Conservation (phyloP, 2,797 vertebrate genomes). For the Argyrosomus regius region DNA sequence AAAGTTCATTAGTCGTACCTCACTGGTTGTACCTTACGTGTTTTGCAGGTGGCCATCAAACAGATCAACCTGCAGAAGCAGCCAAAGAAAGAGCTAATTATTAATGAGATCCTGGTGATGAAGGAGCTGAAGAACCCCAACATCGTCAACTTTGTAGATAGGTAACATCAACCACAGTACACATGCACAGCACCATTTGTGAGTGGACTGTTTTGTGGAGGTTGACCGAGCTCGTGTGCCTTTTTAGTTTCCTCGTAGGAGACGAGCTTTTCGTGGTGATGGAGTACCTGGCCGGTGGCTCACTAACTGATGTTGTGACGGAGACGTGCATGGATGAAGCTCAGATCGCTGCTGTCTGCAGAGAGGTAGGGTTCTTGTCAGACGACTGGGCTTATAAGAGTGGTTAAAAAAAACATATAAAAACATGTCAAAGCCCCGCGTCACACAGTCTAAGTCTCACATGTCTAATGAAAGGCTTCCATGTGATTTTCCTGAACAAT, state of each 20-base stretch:
- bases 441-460: neutral
- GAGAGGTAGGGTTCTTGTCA: constrained; percentile 87
- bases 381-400: neutral
- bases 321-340: constrained; percentile 99
- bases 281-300: constrained; percentile 99
- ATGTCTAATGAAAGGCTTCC: neutral
- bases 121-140: constrained; percentile 99
- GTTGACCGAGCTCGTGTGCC: neutral
- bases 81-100: constrained; percentile 99
- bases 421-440: neutral
- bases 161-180: constrained; percentile 80
- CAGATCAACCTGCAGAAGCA: constrained; percentile 99
- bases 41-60: constrained; percentile 95
- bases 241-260: constrained; percentile 90
- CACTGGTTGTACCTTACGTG: neutral
- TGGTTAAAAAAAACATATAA: no score
- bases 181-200: neutral
- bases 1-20: neutral
- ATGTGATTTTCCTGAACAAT: neutral
- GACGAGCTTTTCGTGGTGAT: constrained; percentile 98
- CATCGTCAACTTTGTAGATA: constrained; percentile 98
- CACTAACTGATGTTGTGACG: constrained; percentile 98
- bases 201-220: neutral
- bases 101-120: constrained; percentile 99
- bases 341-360: constrained; percentile 97